Evolutionary conservation across 2,888 invertebrate species (phyloP), one percentile per base, ranked within the genome.

Genomic region (Macrosiphum euphorbiae): DNA sequence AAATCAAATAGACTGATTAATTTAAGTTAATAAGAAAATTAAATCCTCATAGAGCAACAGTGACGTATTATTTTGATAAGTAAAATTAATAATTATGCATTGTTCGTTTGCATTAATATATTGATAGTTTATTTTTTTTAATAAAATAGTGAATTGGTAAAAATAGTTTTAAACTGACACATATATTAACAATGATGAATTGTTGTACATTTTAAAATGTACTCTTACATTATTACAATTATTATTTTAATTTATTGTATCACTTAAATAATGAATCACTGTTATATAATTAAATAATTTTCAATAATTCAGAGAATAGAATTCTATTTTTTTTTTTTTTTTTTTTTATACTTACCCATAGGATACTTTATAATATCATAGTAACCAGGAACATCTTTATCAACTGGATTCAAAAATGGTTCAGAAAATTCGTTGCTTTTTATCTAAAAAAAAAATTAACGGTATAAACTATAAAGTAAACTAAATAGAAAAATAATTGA

Each of bases 311-410:
- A 55, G 55, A 52, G 20, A 55, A 55, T 1, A 24, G 20, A 85
- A 26, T 85, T 24, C 3, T 85, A 41, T 1, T 4, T 86, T 85
- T 85, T 26, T 44, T 44, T 44, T 44, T 44, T 44, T 44, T 44
- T n/a, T n/a, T n/a, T n/a, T n/a, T n/a, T n/a, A 91, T 16, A 90
- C 96, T 97, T 96, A 98, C 99, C 99, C 99, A 99, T 99, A 0
- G 99, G 99, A 96, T 98, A 99, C 96, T 98, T 98, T 95, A 99
- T 99, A 96, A 98, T 98, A 95, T 99, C 99, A 95, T 99, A 99
- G 96, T 99, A 99, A 96, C 99, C 99, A 0, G 98, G 98, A 0
- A 98, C 99, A 11, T 97, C 96, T 95, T 98, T 98, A 95, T 98
- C 98, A 0, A 99, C 99, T 0, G 99, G 99, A 95, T 98, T 98